Evolutionary conservation across 2,113 vertebrate species (phyloP), one percentile per base, ranked within the genome.

Genomic region (Dicaeum eximium): DNA sequence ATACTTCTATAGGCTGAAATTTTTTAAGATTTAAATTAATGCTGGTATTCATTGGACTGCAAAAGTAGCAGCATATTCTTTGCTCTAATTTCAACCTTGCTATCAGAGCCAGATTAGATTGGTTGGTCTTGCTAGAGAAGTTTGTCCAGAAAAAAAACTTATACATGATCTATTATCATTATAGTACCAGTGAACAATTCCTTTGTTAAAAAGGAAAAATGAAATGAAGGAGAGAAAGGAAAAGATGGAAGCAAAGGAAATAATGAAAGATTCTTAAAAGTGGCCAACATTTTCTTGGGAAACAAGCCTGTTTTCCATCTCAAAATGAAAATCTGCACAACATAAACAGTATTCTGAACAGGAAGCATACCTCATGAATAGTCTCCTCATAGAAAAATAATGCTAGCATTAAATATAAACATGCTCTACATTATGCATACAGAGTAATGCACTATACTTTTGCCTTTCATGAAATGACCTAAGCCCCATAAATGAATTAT

Each of bases 381-480:
- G 33, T 81, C 40, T 75, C 71, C 48, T 96, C 92, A 92, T 35
- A 81, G 38, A 80, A 78, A 80, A 92, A 81, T 86, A 87, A 84
- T 80, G 30, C 42, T 61, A 88, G 82, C 57, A 93, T 95, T 96
- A 95, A 90, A 96, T 87, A 96, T 92, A 93, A 85, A 96, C 93
- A 91, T n/a, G 30, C 27, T 93, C 51, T 81, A 73, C 57, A 92
- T 95, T 95, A 97, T 93, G 95, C 91, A 79, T 95, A 56, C 48
- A 80, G 44, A 91, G 60, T 88, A 95, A 96, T 90, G 91, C 37
- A 92, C 37, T 91, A 16, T 74, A 51, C 56, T 96, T 96, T 92
- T 66, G 64, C 73, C 80, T 54, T 87, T 83, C 67, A 57, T 87
- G 54, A 93, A 73, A 92, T 89, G 79, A 93, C 66, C 64, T 85